Evolutionary conservation across 1,140 invertebrate species (phyloP).

Genomic region (Drosophila tsacasi): DNA sequence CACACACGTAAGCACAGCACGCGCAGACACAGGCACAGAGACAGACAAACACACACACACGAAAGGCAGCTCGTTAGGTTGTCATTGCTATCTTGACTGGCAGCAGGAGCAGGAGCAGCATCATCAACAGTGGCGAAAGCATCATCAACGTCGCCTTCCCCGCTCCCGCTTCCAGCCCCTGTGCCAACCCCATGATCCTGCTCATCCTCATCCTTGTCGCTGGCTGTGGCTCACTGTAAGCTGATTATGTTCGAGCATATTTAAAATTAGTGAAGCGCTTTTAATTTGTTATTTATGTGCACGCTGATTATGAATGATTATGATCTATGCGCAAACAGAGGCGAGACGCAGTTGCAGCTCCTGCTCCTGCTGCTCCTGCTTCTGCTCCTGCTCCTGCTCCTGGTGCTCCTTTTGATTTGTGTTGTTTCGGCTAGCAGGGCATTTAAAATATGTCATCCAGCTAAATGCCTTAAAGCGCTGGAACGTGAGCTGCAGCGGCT

Average conservation of each 20-base stretch:
- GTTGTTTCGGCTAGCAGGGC: constrained; percentile 73
- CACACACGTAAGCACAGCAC: constrained; percentile 24
- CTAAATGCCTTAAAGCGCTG: constrained; percentile 79
- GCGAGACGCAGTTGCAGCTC: constrained; percentile 47
- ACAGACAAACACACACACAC: constrained; percentile 34
- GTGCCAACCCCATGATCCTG: constrained; percentile 16
- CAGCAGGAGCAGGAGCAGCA: constrained; percentile 50
- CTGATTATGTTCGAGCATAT: constrained; percentile 84
- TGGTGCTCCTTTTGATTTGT: constrained; percentile 69
- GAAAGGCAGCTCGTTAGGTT: constrained; percentile 72
- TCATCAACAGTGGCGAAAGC: constrained; percentile 50
- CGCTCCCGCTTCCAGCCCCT: background rate
- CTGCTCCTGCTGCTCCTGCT: background rate
- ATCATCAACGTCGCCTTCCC: constrained; percentile 30
- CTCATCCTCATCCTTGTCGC: constrained; percentile 24
- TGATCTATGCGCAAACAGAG: constrained; percentile 80
- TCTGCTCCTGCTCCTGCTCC: constrained; percentile 9
- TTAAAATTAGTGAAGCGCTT: constrained; percentile 84
- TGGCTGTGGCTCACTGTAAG: constrained; percentile 54
- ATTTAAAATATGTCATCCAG: constrained; percentile 81
- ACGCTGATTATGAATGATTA: constrained; percentile 84
- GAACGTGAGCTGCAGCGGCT: constrained; percentile 60
- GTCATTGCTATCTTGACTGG: constrained; percentile 80
- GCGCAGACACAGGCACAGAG: constrained; percentile 41
- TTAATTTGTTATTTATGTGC: constrained; percentile 84